Base-by-base conservation (phyloP, 2,888 invertebrate genomes). In the Melieria omissa region DNA sequence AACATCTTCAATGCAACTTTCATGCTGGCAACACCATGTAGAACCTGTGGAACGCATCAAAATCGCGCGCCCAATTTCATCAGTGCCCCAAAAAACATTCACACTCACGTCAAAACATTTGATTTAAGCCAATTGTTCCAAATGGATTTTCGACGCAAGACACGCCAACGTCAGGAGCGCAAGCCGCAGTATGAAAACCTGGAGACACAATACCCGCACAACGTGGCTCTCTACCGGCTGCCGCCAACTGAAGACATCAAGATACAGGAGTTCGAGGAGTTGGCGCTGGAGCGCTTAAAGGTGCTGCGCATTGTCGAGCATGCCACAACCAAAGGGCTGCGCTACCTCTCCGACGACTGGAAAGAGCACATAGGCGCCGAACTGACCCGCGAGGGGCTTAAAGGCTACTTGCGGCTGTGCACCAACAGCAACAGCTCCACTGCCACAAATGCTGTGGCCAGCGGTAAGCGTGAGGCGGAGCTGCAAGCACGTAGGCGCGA, bases 241-340 rank as follows among this genome's bases (percentile, higher is more conserved):
- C 93, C 95, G 46, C 98, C 98, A 6, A 88, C 84, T 46, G 91
- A 91, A 74, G 90, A 92, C 71, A 90, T 97, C 74, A 89, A 91
- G 70, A 88, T 98, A 41, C 89, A 92, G 74, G 96, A 97, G 86
- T 97, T 98, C 86, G 95, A 97, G 88, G 92, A 93, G 62, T 89
- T 95, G 78, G 95, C 97, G 3, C 85, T 95, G 63, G 96, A 97
- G 84, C 90, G 97, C 78, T 87, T 97, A 0, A 78, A 74, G 66
- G 76, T 78, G 5, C 86, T 97, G 61, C 90, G 95, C 78, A 90
- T 91, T 71, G 88, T 97, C 63, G 95, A 96, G 80, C 90, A 92
- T 73, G 92, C 93, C 5, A 91, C 90, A 52, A 89, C 90, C 47
- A 91, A 91, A 83, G 91, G 91, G 52, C 85, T 91, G 45, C 90